Evolutionary conservation across 2,113 vertebrate genomes (phyloP), one percentile per base, ranked within the genome.

Genomic region (Cryptoleucopteryx plumbea): DNA sequence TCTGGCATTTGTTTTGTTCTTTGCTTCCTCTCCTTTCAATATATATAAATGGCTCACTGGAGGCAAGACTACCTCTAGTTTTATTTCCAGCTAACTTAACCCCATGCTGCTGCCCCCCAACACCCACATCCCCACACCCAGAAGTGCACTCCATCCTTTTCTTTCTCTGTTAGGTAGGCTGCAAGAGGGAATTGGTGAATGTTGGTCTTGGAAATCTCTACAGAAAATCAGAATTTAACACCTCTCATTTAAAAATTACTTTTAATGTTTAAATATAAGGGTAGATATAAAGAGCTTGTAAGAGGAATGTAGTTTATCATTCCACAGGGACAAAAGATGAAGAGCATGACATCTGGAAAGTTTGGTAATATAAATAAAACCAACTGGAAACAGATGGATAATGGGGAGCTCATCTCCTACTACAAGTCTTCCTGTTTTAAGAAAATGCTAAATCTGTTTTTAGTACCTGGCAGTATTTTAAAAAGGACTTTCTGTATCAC

Each of bases 341-440:
- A 95, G 56, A 90, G 50, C 20, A 9, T 13, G 53, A 94, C 95
- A 97, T 98, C 97, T 98, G 96, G 96, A 95, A 96, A 83, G 34
- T 93, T 73, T 93, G 82, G 34, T 91, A 86, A 84, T 93, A 67
- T 83, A 74, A 94, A 52, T 91, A 96, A 97, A 96, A 90, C n/a
- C 80, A 93, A 88, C 94, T 98, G 94, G 93, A 97, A 98, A 96
- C 95, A 98, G 95, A 97, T 97, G 93, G 72, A 74, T 95, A 96
- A 97, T 79, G n/a, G 47, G 86, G 84, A 87, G 72, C 67, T 96
- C 86, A 84, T 93, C 95, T 97, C 52, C 68, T 97, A 95, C 97
- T 86, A 86, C 78, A 95, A 91, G 88, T 87, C 90, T 90, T 93
- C 88, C 65, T 93, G 63, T 74, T 94, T 96, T 67, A 95, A 92